A percentile compares a stretch with the other conserved stretches of the same genome.
These are phyloP conservation scores for Alces alces DNA, from an alignment of 2,113 vertebrate genomes.

Conservation along the genomic window DNA sequence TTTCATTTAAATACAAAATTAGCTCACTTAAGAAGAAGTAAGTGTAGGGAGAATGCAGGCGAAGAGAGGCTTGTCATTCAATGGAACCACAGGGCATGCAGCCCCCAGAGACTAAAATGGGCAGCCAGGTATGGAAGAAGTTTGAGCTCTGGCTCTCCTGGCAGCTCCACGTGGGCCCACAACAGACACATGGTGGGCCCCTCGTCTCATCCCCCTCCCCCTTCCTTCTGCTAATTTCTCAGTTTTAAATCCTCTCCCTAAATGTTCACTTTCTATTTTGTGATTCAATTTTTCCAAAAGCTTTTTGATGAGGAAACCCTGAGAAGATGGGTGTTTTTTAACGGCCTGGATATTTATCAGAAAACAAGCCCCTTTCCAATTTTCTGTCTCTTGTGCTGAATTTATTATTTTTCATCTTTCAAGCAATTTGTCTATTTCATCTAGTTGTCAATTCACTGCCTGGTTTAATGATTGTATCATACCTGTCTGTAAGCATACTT, in stretches of 20 bases:
- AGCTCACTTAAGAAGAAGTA: background rate
- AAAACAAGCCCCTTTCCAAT: background rate
- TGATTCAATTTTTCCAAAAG: background rate
- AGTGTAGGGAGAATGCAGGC: background rate
- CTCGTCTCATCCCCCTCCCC: background rate
- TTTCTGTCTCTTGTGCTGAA: background rate
- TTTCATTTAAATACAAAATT: slow-evolving; percentile 18
- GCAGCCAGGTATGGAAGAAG: background rate
- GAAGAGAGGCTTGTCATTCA: background rate
- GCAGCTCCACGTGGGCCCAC: background rate
- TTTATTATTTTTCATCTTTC: background rate
- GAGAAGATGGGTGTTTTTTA: background rate
- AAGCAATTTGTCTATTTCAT: background rate
- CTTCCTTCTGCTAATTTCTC: background rate
- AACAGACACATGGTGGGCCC: background rate
- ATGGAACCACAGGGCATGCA: background rate
- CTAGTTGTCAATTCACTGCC: background rate
- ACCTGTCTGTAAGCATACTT: background rate
- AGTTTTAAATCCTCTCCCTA: background rate
- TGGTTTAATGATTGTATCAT: background rate
- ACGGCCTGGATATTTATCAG: background rate
- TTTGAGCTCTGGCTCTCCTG: accelerated
- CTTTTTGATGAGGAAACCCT: background rate
- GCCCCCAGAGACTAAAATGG: background rate
- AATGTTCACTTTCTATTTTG: background rate